phyloP scores from a whole-genome alignment of 2,797 vertebrate genomes.

The Eidolon dupreanum region DNA sequence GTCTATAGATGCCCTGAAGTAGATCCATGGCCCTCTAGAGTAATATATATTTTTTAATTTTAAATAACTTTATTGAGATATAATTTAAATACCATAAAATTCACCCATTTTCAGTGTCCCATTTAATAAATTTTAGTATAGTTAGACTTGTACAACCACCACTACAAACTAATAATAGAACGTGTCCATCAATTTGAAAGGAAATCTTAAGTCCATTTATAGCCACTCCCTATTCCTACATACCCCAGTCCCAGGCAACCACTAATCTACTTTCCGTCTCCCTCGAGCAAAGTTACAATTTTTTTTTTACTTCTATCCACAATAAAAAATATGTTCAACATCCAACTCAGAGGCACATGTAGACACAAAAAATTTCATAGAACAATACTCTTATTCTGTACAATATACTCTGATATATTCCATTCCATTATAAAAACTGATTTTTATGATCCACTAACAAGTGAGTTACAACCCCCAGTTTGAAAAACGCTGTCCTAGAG shows the following conservation, averaged over 20 bases:
- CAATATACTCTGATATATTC: background rate
- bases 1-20: background rate
- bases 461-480: background rate
- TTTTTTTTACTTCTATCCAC: conserved; percentile 9
- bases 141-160: background rate
- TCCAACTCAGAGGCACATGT: background rate
- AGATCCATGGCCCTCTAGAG: background rate
- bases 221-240: background rate
- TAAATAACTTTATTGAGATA: conserved; percentile 7
- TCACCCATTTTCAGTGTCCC: background rate
- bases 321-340: background rate
- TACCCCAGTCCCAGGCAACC: background rate
- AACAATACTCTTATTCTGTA: background rate
- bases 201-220: conserved; percentile 15
- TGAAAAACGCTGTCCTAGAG: conserved; percentile 12
- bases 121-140: conserved; percentile 22
- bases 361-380: background rate
- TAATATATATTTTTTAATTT: conserved; percentile 3
- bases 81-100: background rate
- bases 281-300: background rate
- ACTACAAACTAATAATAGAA: conserved; percentile 49
- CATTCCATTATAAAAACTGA: background rate
- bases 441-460: background rate
- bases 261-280: background rate
- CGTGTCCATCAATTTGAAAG: background rate